These are phyloP conservation scores for Diphyllodes magnificus DNA, from an alignment of 2,113 vertebrate species.

Conservation along the genomic window DNA sequence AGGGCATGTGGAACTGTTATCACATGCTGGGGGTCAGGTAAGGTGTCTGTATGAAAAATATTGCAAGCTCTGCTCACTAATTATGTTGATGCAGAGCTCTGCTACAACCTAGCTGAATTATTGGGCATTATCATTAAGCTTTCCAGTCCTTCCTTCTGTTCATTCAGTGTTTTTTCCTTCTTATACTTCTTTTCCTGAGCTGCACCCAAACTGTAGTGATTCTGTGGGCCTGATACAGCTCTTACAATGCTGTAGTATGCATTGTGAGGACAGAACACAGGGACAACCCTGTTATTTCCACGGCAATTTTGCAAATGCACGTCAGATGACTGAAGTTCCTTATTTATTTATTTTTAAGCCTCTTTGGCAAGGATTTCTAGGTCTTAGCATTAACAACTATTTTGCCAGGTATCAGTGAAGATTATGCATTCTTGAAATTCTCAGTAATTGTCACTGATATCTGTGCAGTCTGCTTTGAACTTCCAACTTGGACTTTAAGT, in stretches of 20 bases:
- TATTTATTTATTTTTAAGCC: constrained; percentile 45
- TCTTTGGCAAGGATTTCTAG: constrained; percentile 38
- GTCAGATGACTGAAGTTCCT: constrained; percentile 18
- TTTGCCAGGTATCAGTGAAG: constrained; percentile 23
- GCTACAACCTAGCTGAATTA: background rate
- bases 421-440: constrained; percentile 39
- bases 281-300: background rate
- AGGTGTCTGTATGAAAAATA: background rate
- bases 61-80: background rate
- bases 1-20: background rate
- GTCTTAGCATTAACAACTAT: background rate
- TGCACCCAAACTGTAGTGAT: background rate
- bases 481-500: background rate
- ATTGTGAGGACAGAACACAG: background rate
- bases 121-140: background rate
- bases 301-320: background rate
- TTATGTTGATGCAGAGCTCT: background rate
- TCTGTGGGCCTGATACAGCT: background rate
- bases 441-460: background rate
- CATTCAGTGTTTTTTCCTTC: background rate
- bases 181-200: background rate
- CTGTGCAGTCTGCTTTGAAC: background rate
- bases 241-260: background rate
- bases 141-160: background rate
- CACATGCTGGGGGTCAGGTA: background rate